phyloP scores from a whole-genome alignment of 2,113 vertebrate genomes.

The Pongo abelii region DNA sequence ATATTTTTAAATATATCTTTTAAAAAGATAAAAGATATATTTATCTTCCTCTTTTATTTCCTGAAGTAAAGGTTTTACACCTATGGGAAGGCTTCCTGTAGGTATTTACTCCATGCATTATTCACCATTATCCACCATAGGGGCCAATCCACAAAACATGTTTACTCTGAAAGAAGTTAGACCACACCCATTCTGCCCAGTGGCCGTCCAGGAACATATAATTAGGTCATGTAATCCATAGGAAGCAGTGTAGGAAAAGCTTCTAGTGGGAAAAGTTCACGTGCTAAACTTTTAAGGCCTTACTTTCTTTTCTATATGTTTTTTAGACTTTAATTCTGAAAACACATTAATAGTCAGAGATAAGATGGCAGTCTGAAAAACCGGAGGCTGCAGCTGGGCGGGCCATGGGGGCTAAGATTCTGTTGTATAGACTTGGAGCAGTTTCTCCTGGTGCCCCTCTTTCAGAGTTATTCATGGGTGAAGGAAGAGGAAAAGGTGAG shows the following conservation, averaged over 20 bases:
- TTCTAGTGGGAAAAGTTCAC: conserved; percentile 45
- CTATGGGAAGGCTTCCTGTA: neutral
- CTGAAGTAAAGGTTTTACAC: neutral
- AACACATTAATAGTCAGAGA: neutral
- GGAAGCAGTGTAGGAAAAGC: conserved; percentile 45
- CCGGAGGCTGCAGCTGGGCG: neutral
- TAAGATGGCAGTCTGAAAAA: neutral
- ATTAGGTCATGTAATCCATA: conserved; percentile 51
- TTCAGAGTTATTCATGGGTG: neutral
- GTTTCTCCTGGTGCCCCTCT: neutral
- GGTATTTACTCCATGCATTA: neutral
- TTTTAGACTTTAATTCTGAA: conserved; percentile 45
- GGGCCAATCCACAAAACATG: conserved; percentile 42
- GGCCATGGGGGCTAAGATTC: neutral
- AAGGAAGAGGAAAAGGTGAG: neutral
- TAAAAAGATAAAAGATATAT: too few relatives aligned
- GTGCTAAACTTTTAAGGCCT: conserved; percentile 21
- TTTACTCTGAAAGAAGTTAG: conserved; percentile 40
- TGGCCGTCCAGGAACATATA: conserved; percentile 36
- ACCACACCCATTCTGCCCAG: conserved; percentile 47
- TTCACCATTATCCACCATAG: neutral
- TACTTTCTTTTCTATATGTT: conserved; percentile 34
- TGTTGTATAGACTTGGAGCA: neutral
- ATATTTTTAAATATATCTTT: too few relatives aligned
- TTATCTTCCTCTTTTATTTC: neutral